Evolutionary conservation across 2,113 vertebrate genomes (phyloP).

Genomic region (Lycaon pictus): DNA sequence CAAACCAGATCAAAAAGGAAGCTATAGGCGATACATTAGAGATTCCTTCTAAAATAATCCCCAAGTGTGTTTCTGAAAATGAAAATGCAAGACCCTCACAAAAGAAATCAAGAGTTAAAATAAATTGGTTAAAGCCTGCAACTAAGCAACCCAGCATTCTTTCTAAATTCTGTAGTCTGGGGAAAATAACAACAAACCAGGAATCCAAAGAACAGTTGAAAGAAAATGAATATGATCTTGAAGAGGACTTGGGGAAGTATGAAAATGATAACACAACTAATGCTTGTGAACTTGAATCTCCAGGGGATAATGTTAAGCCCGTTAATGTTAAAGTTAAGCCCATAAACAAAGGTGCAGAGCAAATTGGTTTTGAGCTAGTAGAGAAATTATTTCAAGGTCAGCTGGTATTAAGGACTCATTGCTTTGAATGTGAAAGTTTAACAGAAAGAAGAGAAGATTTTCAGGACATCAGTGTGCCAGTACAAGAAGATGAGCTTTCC

Average conservation of each 20-base stretch:
- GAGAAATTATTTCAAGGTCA: conserved; percentile 97
- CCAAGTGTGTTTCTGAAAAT: conserved; percentile 79
- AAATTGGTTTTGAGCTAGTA: conserved; percentile 92
- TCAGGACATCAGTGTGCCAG: conserved; percentile 98
- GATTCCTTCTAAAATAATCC: conserved; percentile 71
- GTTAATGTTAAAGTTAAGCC: conserved; percentile 79
- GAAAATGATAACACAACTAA: conserved; percentile 76
- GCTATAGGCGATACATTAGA: conserved; percentile 87
- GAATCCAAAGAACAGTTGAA: conserved; percentile 86
- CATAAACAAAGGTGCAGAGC: conserved; percentile 87
- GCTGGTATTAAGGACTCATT: conserved; percentile 96
- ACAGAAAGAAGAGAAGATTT: conserved; percentile 98
- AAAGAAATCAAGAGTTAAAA: conserved; percentile 90
- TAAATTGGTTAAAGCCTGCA: conserved; percentile 94
- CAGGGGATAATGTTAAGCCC: conserved; percentile 64
- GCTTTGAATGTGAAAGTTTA: conserved; percentile 97
- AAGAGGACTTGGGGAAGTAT: conserved; percentile 77
- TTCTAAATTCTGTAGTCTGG: conserved; percentile 96
- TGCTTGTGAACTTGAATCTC: conserved; percentile 44
- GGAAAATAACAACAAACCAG: conserved; percentile 89
- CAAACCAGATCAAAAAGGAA: conserved; percentile 96
- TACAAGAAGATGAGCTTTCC: conserved; percentile 94
- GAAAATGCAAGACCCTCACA: conserved; percentile 86
- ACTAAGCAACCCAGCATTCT: conserved; percentile 97
- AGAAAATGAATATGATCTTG: conserved; percentile 78